Conservation (phyloP, 1,140 invertebrate genomes). For the Drosophila saltans region DNA sequence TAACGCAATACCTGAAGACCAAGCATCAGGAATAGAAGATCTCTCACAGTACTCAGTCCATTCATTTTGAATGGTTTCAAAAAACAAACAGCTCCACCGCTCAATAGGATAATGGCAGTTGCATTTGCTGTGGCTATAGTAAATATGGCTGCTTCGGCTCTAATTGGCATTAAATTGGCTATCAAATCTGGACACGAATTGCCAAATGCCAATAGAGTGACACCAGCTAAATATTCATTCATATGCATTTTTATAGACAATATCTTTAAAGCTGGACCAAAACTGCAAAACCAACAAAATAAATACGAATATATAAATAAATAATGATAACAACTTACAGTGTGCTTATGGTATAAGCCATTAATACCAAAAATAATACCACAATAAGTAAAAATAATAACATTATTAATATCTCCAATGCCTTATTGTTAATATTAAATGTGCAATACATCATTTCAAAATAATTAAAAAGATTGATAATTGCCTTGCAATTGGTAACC, state of each 20-base stretch:
- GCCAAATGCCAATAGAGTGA: slow-evolving; percentile 47
- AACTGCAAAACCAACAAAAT: slow-evolving; percentile 14
- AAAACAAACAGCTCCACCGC: slow-evolving; percentile 46
- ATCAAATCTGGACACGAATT: slow-evolving; percentile 47
- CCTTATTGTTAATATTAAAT: slow-evolving; percentile 14
- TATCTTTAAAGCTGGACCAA: slow-evolving; percentile 43
- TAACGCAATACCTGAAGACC: slow-evolving; percentile 23
- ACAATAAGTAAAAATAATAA: slow-evolving; percentile 14
- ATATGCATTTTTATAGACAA: slow-evolving; percentile 35
- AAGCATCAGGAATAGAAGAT: slow-evolving; percentile 47
- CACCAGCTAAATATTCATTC: slow-evolving; percentile 59
- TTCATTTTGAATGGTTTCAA: slow-evolving; percentile 49
- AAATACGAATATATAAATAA: no score
- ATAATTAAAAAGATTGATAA: slow-evolving; percentile 44
- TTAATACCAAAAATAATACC: background rate
- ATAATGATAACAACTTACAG: background rate
- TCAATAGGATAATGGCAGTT: slow-evolving; percentile 42
- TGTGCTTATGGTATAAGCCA: slow-evolving; percentile 1
- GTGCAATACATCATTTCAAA: slow-evolving; percentile 56
- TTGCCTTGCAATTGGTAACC: slow-evolving; percentile 24
- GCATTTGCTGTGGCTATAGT: slow-evolving; percentile 49
- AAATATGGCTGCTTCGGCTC: slow-evolving; percentile 43
- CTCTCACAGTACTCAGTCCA: slow-evolving; percentile 30
- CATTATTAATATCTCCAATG: slow-evolving; percentile 9
- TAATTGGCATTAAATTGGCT: slow-evolving; percentile 54